These are phyloP conservation scores for Corvus moneduloides DNA, from an alignment of 2,113 vertebrate genomes.

Conservation along the genomic window DNA sequence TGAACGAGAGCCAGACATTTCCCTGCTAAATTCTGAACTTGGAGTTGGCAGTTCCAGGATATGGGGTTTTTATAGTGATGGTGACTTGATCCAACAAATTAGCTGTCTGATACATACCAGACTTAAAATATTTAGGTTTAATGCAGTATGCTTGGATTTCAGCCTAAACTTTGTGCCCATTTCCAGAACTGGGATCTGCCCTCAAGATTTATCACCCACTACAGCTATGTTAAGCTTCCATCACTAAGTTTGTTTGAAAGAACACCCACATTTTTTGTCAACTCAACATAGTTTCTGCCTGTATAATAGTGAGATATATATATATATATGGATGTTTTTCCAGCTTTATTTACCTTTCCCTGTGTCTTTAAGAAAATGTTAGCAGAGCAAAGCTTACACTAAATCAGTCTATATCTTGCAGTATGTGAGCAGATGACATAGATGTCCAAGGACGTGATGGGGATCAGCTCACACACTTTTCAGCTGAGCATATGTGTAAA, in stretches of 20 bases:
- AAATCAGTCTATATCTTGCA: conserved; percentile 29
- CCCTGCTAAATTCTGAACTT: conserved; percentile 30
- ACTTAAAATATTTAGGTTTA: conserved; percentile 66
- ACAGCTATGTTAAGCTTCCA: background rate
- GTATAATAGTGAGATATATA: background rate
- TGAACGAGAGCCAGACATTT: conserved; percentile 31
- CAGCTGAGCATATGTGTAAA: conserved; percentile 66
- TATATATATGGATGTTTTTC: background rate
- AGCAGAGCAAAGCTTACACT: background rate
- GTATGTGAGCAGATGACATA: conserved; percentile 55
- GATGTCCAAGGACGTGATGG: conserved; percentile 58
- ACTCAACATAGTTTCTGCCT: background rate
- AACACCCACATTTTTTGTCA: background rate
- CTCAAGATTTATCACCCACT: conserved; percentile 16
- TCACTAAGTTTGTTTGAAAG: background rate
- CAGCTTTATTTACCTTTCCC: background rate
- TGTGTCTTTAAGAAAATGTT: conserved; percentile 38
- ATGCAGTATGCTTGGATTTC: conserved; percentile 59
- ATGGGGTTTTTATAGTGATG: conserved; percentile 35
- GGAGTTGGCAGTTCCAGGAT: conserved; percentile 33
- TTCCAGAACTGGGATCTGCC: conserved; percentile 29
- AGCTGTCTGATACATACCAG: conserved; percentile 52
- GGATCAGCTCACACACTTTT: conserved; percentile 67
- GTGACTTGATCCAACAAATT: conserved; percentile 59
- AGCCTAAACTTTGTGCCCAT: conserved; percentile 25